Base-by-base conservation (phyloP, 2,888 invertebrate species). In the Liopterus haemorrhoidalis region DNA sequence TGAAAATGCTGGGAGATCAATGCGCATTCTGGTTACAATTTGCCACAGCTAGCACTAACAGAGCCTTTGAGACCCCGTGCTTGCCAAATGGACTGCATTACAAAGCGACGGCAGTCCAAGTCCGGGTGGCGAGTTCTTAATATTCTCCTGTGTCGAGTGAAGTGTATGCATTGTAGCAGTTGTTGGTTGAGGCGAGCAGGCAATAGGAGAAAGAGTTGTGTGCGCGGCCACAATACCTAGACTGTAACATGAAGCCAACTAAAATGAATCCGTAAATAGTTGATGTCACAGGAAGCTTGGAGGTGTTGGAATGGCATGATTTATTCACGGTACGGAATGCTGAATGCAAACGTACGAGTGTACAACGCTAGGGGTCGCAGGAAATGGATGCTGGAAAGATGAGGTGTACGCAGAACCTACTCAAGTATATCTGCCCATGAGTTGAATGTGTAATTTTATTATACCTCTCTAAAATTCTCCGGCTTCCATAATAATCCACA, bases 231-330 rank as follows among this genome's bases (percentile, higher is more conserved):
- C 30, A 33, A 33, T 18, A 33, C 33, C 33, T 33, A 33, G 33
- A 33, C 3, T 20, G 19, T 33, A 12, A 20, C 33, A 33, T 33
- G 33, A 33, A 33, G 19, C 19, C 41, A 33, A 42, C 21, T 33
- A 42, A 33, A 42, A 42, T 42, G 35, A 42, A 42, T 42, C 41
- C 27, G 41, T 42, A 42, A 42, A 42, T 42, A 42, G 33, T 42
- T 42, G 25, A 42, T 42, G 37, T 37, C 18, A 20, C 33, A 36
- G 36, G 43, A 43, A 28, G 31, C 37, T 16, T 15, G 22, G 41
- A 44, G 37, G 43, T 44, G 43, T 38, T 38, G 37, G 37, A 30
- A 28, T 12, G 41, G 27, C 24, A 31, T 37, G 43, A 44, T 44
- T 44, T 44, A 44, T 44, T 44, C 43, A 44, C 32, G 31, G 20